Conservation (phyloP, 2,113 vertebrate genomes). For the Harpagus bidentatus region DNA sequence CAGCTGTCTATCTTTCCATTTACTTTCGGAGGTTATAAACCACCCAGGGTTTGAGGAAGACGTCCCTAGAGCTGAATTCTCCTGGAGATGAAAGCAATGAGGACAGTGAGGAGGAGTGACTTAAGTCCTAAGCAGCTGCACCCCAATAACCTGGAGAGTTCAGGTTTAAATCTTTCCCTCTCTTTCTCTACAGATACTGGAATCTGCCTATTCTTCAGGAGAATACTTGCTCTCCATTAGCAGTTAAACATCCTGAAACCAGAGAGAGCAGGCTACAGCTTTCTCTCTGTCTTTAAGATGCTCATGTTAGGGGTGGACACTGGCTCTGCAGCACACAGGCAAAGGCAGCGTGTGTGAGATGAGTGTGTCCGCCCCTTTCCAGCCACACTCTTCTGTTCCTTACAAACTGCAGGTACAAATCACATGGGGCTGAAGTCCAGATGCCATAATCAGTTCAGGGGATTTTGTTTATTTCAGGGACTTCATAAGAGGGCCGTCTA, state of each 20-base stretch:
- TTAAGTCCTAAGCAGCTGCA: neutral
- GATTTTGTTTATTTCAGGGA: neutral
- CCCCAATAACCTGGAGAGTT: neutral
- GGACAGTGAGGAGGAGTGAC: neutral
- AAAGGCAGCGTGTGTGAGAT: rapidly evolving
- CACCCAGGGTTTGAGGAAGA: neutral
- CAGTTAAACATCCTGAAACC: neutral
- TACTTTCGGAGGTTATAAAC: neutral
- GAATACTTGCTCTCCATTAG: neutral
- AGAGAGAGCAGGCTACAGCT: neutral
- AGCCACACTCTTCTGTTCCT: neutral
- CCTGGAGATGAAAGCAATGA: neutral
- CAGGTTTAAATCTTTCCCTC: neutral
- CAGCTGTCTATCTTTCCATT: neutral
- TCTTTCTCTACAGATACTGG: neutral
- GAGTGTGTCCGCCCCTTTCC: rapidly evolving
- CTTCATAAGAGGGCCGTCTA: neutral
- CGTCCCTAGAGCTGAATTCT: neutral
- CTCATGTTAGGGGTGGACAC: neutral
- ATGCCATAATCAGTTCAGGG: neutral
- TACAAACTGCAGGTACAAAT: neutral
- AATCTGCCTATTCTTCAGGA: neutral
- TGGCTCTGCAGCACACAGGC: rapidly evolving
- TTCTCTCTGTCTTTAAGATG: neutral
- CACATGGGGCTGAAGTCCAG: neutral